Conservation (phyloP, 2,113 vertebrate genomes). For the Strix uralensis region DNA sequence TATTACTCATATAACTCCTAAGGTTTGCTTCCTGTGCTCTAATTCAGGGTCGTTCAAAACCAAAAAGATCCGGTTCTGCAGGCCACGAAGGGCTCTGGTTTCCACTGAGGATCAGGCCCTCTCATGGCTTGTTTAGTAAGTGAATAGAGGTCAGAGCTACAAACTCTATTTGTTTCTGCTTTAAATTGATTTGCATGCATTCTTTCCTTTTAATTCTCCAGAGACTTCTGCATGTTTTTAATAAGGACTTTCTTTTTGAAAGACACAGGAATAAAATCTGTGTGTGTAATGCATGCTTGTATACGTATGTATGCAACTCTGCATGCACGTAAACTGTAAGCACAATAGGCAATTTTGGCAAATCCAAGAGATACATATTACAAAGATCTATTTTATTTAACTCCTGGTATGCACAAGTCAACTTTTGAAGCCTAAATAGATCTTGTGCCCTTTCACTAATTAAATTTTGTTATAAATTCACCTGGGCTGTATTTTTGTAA, state of each 20-base stretch:
- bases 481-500: slow-evolving; percentile 42
- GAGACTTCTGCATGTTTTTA: not conserved
- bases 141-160: not conserved
- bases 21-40: not conserved
- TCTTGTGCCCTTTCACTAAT: slow-evolving; percentile 61
- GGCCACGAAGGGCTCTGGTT: not conserved
- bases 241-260: not conserved
- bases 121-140: not conserved
- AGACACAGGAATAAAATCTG: not conserved
- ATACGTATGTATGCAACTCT: not conserved
- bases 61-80: not conserved
- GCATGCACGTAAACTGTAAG: not conserved
- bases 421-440: not conserved
- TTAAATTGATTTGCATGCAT: not conserved
- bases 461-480: slow-evolving; percentile 61
- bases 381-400: not conserved
- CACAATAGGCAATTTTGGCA: not conserved
- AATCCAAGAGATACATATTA: not conserved
- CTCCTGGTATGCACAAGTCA: not conserved
- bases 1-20: rapidly evolving
- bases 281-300: not conserved
- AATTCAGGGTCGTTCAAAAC: not conserved
- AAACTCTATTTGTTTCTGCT: not conserved
- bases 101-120: not conserved
- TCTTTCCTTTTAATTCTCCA: not conserved